Percentiles rank a stretch among this genome's conserved stretches.
These are phyloP conservation scores for Periplaneta americana DNA, from an alignment of 1,140 invertebrate species.

Conservation along the genomic window DNA sequence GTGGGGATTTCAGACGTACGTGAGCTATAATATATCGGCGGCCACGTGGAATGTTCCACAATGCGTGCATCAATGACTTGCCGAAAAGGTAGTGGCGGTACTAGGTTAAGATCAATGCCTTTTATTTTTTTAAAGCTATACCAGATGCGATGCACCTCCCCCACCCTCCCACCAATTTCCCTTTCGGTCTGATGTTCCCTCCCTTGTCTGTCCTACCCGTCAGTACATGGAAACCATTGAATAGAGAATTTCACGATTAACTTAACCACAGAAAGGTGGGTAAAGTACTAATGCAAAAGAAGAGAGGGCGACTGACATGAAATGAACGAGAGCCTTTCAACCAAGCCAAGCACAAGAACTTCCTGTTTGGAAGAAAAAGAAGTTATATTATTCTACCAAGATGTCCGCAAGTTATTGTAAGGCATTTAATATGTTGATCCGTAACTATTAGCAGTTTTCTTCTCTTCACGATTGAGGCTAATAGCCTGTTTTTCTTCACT, in stretches of 20 bases:
- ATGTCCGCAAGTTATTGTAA: too few relatives aligned
- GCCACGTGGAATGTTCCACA: too few relatives aligned
- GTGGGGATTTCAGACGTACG: too few relatives aligned
- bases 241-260: neutral
- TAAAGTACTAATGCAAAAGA: neutral
- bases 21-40: too few relatives aligned
- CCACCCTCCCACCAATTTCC: too few relatives aligned
- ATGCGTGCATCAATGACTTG: neutral
- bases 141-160: neutral
- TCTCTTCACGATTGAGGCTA: too few relatives aligned
- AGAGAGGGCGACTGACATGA: neutral
- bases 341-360: neutral
- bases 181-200: neutral
- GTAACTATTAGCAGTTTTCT: too few relatives aligned
- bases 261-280: neutral
- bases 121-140: neutral
- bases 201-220: neutral
- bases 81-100: neutral
- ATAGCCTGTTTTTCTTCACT: too few relatives aligned
- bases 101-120: neutral
- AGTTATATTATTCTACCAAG: neutral
- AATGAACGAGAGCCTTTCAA: neutral
- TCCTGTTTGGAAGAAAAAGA: neutral
- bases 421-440: too few relatives aligned
- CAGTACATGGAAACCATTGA: neutral